Evolutionary conservation across 2,113 vertebrate species (phyloP), one percentile per base, ranked within the genome.

Genomic region (Tinamus guttatus): DNA sequence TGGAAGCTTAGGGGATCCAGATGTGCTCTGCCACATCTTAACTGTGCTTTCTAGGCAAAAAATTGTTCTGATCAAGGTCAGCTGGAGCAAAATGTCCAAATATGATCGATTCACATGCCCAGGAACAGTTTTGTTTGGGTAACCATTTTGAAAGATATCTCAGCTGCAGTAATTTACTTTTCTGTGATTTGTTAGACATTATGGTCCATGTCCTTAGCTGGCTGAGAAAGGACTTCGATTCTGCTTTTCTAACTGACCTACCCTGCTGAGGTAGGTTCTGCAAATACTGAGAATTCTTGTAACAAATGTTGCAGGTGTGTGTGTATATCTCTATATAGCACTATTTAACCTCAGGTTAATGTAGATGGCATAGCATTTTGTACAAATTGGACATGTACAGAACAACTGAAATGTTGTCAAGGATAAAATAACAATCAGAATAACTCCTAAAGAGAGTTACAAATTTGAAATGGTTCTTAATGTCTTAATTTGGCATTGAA

Each of bases 311-410:
- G 1, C 3, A 18, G 62, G 34, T 18, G 13, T 49, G 49, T 22
- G 47, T 49, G 21, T 49, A 21, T 49, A 11, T 22, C 9, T 49
- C 20, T 34, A 3, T 40, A 2, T 19, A 43, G 30, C 3, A 1
- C 62, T 56, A 5, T 7, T 51, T 36, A 63, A 21, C 5, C 5
- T 3, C 13, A 9, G 24, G 28, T 73, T 21, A 27, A 64, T 51
- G 45, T n/a, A 7, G 51, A 54, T 34, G 47, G 47, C 47, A 21
- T 49, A 21, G 20, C 47, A 49, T 21, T 49, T 45, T 63, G 62
- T 65, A 87, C 63, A 9, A 62, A 92, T 95, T 9, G 15, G 95
- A 92, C 90, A 91, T 67, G 94, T 95, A 59, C 88, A 94, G 93
- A 54, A 40, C 34, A 45, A 3, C 58, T 54, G 54, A 2, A 4